Evolutionary conservation across 2,113 vertebrate species (phyloP), one percentile per base, ranked within the genome.

Genomic region (Toxotes jaculatrix): DNA sequence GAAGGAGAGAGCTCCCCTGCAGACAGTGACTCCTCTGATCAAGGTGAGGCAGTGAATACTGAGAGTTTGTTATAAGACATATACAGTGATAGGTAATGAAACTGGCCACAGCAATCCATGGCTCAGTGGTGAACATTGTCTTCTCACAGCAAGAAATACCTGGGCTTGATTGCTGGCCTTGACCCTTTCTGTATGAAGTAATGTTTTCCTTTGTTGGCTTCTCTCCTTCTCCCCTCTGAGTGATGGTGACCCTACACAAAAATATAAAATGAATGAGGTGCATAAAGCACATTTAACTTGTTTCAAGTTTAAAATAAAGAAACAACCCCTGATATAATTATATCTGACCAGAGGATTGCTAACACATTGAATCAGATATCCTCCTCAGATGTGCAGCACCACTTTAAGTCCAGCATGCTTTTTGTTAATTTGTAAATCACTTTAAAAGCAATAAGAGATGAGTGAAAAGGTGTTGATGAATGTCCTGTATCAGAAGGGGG

Each of bases 1-100:
- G 95, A 93, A 27, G 90, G 89, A 31, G 95, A 95, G 59, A 93
- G 92, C 43, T 91, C 93, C 0, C 93, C 91, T 5, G 83, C 86
- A 21, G 94, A 94, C 38, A 95, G 87, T 17, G 93, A 91, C 80
- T 95, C 94, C 23, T 95, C 95, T n/a, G 94, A 95, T 69, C 90
- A 91, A 78, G 84, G 94, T 95, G 83, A 91, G 80, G 2, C 13
- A 23, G 45, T 43, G 5, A 47, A 65, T 4, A 51, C 51, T 53
- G n/a, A 77, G 3, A 42, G 32, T 36, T 36, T 5, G 32, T 19
- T 21, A 31, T 64, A 42, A 71, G 31, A 56, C 31, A 17, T 2
- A 5, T 3, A 38, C 12, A 9, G 51, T 60, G 4, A 36, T 14
- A n/a, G 34, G 7, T 60, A 43, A 60, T 65, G 5, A 64, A 79